Base-by-base conservation (phyloP, 2,888 invertebrate genomes). In the Thereva nobilitata region DNA sequence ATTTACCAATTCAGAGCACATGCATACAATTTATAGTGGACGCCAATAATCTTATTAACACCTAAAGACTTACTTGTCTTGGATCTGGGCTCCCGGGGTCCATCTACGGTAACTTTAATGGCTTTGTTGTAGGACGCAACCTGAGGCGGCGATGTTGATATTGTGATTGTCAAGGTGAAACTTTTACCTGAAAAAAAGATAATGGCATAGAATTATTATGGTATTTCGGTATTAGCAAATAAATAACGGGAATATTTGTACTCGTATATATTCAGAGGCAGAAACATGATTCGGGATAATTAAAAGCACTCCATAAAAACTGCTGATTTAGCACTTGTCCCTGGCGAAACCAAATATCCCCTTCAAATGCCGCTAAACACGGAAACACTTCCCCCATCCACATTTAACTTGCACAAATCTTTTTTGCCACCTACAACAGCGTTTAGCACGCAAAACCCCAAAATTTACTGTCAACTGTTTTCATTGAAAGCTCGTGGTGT, bases 21-120 rank as follows among this genome's bases (percentile, higher is more conserved):
- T 35, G 53, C 64, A 53, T 53, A 50, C 61, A 61, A 61, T 61
- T 49, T 61, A 61, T 50, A 61, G 41, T 5, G 41, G 47, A 50
- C 41, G n/a, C 61, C 49, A 50, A 61, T 61, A 49, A 61, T 50
- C 49, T 50, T 41, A 34, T 61, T 50, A 50, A 12, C 41, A 61
- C 40, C 50, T 59, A 50, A 42, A 38, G 38, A 65, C 91, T 90
- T 87, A 92, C 91, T 92, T 84, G 93, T 93, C 84, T 95, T 95
- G 73, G 93, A 94, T 77, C 96, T 84, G 5, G 97, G 96, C 81
- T 97, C 97, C 75, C 97, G 83, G 7, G 97, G 97, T 72, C 97
- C 97, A 81, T 97, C 97, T 65, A 97, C 97, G 34, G 97, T 97
- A 73, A 97, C 96, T 83, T 97, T 97, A 83, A 97, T 97, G 71